Percentiles rank a stretch among this genome's conserved stretches.
These are phyloP conservation scores for Eulacestoma nigropectus DNA, from an alignment of 2,113 vertebrate genomes.

Conservation along the genomic window DNA sequence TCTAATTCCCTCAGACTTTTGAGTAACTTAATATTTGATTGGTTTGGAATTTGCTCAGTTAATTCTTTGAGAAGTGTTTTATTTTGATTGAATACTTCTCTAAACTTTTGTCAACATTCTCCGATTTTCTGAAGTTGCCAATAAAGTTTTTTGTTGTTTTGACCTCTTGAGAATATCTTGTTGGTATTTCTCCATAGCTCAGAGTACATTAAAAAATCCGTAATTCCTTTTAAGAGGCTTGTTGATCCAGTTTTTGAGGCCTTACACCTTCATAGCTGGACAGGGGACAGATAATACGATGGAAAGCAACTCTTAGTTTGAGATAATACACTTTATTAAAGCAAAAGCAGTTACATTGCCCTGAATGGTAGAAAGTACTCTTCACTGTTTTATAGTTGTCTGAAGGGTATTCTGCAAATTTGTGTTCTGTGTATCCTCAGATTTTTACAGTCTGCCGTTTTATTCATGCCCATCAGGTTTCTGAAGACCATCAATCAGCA, in stretches of 20 bases:
- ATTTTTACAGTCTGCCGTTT: not conserved
- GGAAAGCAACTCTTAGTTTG: not conserved
- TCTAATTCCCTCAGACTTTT: not conserved
- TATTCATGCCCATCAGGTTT: not conserved
- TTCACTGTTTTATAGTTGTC: not conserved
- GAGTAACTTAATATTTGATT: not conserved
- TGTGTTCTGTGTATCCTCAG: not conserved
- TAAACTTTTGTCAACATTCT: not conserved
- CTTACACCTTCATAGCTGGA: not conserved
- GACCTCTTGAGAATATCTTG: not conserved
- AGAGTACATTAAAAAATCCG: not conserved
- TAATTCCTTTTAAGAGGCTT: not conserved
- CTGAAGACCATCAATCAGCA: not conserved
- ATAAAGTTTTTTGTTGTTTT: not conserved
- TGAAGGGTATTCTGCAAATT: not conserved
- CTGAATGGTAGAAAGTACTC: not conserved
- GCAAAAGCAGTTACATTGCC: not conserved
- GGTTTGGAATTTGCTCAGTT: not conserved
- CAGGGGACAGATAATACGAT: not conserved
- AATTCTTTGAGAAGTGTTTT: not conserved
- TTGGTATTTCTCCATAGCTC: not conserved
- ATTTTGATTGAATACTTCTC: not conserved
- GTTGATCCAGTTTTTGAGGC: not conserved
- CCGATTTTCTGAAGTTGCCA: not conserved
- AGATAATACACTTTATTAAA: not conserved